Evolutionary conservation across 2,888 invertebrate species (phyloP), one percentile per base, ranked within the genome.

Genomic region (Noctua fimbriata): DNA sequence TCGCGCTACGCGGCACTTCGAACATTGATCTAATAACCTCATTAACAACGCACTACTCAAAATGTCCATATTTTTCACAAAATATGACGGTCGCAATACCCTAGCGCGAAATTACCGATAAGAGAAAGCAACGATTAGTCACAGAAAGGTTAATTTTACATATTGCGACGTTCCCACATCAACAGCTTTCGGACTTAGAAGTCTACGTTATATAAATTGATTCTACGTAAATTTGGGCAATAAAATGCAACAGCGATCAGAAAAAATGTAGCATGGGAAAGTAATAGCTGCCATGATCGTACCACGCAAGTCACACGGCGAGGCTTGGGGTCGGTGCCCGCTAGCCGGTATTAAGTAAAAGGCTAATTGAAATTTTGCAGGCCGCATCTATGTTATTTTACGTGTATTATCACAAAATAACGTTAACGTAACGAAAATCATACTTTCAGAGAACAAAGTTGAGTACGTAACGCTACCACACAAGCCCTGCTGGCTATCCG

Each of bases 301-400:
- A 92, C 96, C 96, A 97, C 97, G 97, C 96, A 97, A 96, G 94
- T 94, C 95, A 95, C 94, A 94, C 95, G 94, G 93, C 94, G 93
- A 96, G 96, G 97, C 97, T 97, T 97, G 97, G 97, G 97, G 97
- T 97, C 97, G 97, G 97, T 97, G 97, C 96, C 97, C 97, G 97
- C 97, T 96, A 95, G 97, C 97, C 97, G 97, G 97, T 91, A 86
- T 92, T 88, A 89, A 91, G 92, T 96, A 96, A 95, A 94, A 95
- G 95, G 95, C 94, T 94, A 94, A 95, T 94, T 94, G 93, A 92
- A 91, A 93, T 92, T 93, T 94, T 90, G 91, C 88, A 90, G 91
- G 92, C 92, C 92, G 90, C 91, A 93, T 90, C 91, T 91, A 90
- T 91, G 88, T 91, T 90, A 90, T 87, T 89, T 88, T 86, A 86